Base-by-base conservation (phyloP, 2,888 invertebrate species). In the Clistopyga incitator region DNA sequence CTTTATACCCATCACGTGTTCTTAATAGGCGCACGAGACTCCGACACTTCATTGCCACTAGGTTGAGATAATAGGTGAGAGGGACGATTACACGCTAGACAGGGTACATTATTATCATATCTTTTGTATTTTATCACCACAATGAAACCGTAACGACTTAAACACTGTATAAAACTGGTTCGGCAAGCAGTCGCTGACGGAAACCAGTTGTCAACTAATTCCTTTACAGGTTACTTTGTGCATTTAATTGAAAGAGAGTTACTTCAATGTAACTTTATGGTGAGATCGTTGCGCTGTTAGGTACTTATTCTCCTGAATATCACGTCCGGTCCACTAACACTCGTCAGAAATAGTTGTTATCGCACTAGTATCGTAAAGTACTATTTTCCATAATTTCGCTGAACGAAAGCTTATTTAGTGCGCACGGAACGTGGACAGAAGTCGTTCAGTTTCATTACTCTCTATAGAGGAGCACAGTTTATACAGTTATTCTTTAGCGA, bases 21-120 rank as follows among this genome's bases (percentile, higher is more conserved):
- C 38, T 38, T 20, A 18, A 64, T 64, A 64, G 38, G 42, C 34
- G 6, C 64, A 20, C 42, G 18, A 10, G 25, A 18, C 64, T 11
- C 20, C 18, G 64, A 38, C 38, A 38, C 64, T 64, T 42, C 64
- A 64, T 64, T 64, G 38, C 64, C 64, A 38, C 11, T 10, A 8
- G 64, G 11, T 11, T 64, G 18, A 20, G 13, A 8, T 64, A 34
- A 54, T 10, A 61, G 15, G n/a, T n/a, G 64, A 64, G 20, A 2
- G 18, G 10, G 6, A 64, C 38, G 42, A 38, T 38, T 38, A 64
- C 38, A 42, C 8, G 18, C 59, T 6, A 18, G 59, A 6, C 18
- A n/a, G n/a, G n/a, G 18, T 61, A n/a, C 10, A 34, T 29, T 15
- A 59, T 59, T 8, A 15, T 8, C 38, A 3, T 38, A 11, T 18